Percentiles rank a stretch among this genome's conserved stretches.
Evolutionary conservation across 2,797 vertebrate genomes (phyloP).

Genomic region (Novumbra hubbsi): DNA sequence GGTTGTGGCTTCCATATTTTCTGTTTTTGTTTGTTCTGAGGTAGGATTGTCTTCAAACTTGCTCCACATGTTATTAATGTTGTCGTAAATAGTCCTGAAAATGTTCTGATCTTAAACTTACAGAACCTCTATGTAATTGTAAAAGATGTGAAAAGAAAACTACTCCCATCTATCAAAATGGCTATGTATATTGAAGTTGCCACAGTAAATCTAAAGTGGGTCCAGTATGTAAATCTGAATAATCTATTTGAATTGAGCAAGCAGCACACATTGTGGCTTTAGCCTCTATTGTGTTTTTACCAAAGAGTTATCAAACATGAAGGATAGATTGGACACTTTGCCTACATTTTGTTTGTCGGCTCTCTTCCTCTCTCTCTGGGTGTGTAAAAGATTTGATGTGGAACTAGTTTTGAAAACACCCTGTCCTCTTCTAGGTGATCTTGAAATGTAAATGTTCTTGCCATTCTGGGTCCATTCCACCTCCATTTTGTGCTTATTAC

Average conservation of each 20-base stretch:
- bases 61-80: slow-evolving; percentile 43
- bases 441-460: slow-evolving; percentile 34
- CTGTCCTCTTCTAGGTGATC: slow-evolving; percentile 40
- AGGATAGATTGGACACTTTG: not conserved
- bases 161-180: not conserved
- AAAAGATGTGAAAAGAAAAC: no score
- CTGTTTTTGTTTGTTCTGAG: slow-evolving; percentile 27
- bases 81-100: not conserved
- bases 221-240: not conserved
- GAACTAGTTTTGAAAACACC: slow-evolving; percentile 45
- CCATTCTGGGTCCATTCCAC: slow-evolving; percentile 23
- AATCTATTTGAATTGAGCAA: not conserved
- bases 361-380: slow-evolving; percentile 11
- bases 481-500: slow-evolving; percentile 42
- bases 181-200: not conserved
- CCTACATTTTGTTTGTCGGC: not conserved
- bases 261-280: not conserved
- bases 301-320: not conserved
- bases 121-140: not conserved
- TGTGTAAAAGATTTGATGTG: slow-evolving; percentile 10
- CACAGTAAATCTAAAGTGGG: not conserved
- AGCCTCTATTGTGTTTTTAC: not conserved
- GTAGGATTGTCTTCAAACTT: slow-evolving; percentile 56
- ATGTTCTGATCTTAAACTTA: not conserved
- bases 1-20: slow-evolving; percentile 52